Base-by-base conservation (phyloP, 2,797 vertebrate species). In the Scolopax rusticola region DNA sequence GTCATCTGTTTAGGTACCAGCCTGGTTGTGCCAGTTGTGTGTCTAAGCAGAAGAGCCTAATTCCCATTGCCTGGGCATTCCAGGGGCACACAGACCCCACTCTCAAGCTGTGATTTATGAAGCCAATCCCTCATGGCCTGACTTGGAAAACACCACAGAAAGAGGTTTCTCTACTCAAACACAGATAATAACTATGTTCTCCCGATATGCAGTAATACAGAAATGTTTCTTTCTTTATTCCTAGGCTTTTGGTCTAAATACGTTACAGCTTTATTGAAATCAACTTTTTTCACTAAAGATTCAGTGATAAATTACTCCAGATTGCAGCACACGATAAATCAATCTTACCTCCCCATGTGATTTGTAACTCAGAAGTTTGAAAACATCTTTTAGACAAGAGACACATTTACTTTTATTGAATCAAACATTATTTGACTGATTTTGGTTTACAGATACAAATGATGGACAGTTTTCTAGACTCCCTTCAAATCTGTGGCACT, bases 301-400 rank as follows among this genome's bases (percentile, higher is more conserved):
- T 75, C 82, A 84, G 92, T n/a, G 84, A 89, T 77, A 96, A 94
- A 96, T 83, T 83, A 43, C 73, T 89, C 87, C 85, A 95, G 73
- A 96, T 69, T 92, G 93, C 76, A 87, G 70, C 78, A 86, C 60
- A 82, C 79, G 92, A 90, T 88, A 87, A 95, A 95, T 94, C 93
- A 95, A 60, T 87, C 83, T 86, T 87, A 78, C 33, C 43, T 92
- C 79, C 65, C 41, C 0, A 2, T 13, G 77, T 64, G 47, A 63
- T 91, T 41, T 77, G 64, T 73, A 93, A 79, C 63, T 71, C 89
- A 63, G 82, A 76, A 86, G 41, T 89, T 73, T 86, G 80, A 92
- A 97, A 95, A 85, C 80, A 75, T 82, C 86, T 92, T 93, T 89
- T 53, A 92, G 87, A 86, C 57, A 90, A 93, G 70, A 93, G 78